Evolutionary conservation across 2,888 invertebrate species (phyloP), one percentile per base, ranked within the genome.

Genomic region (Argynnis bischoffii): DNA sequence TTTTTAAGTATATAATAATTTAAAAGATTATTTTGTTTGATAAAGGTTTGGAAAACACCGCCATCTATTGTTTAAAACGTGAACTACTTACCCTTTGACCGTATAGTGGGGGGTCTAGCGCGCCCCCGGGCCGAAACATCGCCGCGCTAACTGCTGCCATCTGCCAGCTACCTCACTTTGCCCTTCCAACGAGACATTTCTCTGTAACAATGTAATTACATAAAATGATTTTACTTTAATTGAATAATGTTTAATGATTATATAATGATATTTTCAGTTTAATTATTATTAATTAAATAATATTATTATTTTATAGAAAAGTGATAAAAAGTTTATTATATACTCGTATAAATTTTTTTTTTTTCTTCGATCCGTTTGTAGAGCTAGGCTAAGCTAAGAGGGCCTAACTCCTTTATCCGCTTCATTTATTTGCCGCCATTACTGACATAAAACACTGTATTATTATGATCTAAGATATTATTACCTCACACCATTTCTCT

Each of bases 91-190:
- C 95, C 94, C 94, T 93, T 89, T 94, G 94, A 86, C 93, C 93
- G 86, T 94, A 94, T 89, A 94, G 94, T 81, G 93, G 93, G 90
- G 93, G 93, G 90, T 94, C 94, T 83, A 93, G 90, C 82, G 93
- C 93, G 88, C 94, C 93, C 90, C 94, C 93, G 80, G 94, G 94
- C 87, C 94, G 94, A 90, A 93, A 94, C 94, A 95, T 95, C 89
- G 94, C 95, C 94, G 95, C 93, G 90, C 94, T 94, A 86, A 94
- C 94, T 93, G 94, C 94, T 93, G 95, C 94, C 95, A 95, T 95
- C 93, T 93, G 94, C 90, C 88, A 92, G 91, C 92, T 92, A 92
- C 89, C 92, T 92, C 84, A 90, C 89, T 86, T 89, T 91, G 82
- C 93, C 93, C 92, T 93, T 93, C 93, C 87, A 93, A 88, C 89